phyloP scores from a whole-genome alignment of 2,113 vertebrate species.

The Myrmecophaga tridactyla region DNA sequence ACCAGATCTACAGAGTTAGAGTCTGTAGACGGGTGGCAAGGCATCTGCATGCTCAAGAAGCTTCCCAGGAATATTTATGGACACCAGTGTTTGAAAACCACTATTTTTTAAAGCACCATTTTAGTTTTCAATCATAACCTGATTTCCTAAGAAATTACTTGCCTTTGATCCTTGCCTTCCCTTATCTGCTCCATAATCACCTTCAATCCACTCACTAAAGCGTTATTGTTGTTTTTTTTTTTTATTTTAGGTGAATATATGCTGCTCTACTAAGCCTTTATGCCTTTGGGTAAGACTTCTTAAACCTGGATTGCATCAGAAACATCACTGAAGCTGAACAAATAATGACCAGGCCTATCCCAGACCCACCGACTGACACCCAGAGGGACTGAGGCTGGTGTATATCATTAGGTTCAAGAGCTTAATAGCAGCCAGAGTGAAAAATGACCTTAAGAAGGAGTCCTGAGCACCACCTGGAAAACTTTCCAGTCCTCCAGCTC shows the following conservation, averaged over 20 bases:
- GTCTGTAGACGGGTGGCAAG: background rate
- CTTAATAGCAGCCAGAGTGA: background rate
- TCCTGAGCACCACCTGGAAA: background rate
- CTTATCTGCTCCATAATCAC: no score
- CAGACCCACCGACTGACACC: background rate
- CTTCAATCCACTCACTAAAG: background rate
- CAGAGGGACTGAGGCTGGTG: background rate
- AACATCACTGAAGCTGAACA: background rate
- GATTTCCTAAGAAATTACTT: background rate
- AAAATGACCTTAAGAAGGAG: background rate
- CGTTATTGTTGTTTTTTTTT: background rate
- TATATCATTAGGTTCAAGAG: background rate
- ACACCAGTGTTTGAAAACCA: background rate
- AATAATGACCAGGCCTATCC: background rate
- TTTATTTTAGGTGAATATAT: background rate
- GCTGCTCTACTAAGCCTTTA: background rate
- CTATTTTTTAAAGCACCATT: background rate
- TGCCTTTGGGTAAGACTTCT: background rate
- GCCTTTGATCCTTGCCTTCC: background rate
- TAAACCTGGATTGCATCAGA: background rate
- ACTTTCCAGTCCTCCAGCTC: rapidly evolving
- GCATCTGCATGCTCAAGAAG: background rate
- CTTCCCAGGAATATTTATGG: background rate
- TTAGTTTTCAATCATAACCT: background rate
- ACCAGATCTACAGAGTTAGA: background rate